A percentile compares a stretch with the other conserved stretches of the same genome.
These are phyloP conservation scores for Parochlus steinenii DNA, from an alignment of 2,888 invertebrate species.

Conservation along the genomic window DNA sequence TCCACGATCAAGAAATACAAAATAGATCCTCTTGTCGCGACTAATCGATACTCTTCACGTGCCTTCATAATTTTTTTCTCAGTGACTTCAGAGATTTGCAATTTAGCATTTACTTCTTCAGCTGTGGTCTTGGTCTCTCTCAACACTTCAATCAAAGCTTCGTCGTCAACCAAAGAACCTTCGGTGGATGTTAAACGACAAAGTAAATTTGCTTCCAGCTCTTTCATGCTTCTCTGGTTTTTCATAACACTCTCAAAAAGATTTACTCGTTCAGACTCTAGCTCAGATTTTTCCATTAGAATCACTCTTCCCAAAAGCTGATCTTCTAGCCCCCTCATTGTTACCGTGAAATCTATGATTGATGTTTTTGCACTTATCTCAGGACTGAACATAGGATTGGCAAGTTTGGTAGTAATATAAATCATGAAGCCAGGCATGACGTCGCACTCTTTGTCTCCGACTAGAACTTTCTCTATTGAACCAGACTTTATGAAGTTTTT, in stretches of 20 bases:
- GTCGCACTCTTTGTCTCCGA: constrained; percentile 93
- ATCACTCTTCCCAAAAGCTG: constrained; percentile 87
- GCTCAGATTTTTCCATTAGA: constrained; percentile 87
- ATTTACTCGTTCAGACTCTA: constrained; percentile 85
- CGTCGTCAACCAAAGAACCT: constrained; percentile 90
- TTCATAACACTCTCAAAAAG: constrained; percentile 91
- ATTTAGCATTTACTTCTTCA: constrained; percentile 87
- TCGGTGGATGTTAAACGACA: constrained; percentile 83
- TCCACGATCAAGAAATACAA: constrained; percentile 92
- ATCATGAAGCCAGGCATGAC: constrained; percentile 91
- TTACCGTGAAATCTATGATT: constrained; percentile 94
- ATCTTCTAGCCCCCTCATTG: constrained; percentile 90
- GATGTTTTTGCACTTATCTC: constrained; percentile 94
- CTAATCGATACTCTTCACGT: constrained; percentile 87
- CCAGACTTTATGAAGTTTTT: constrained; percentile 97
- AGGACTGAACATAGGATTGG: constrained; percentile 92
- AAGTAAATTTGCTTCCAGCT: constrained; percentile 80
- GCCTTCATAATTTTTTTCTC: constrained; percentile 88
- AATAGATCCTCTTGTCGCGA: constrained; percentile 86
- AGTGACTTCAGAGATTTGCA: constrained; percentile 81
- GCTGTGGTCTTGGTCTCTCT: constrained; percentile 77
- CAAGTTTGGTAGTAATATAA: constrained; percentile 89
- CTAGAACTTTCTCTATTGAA: constrained; percentile 83
- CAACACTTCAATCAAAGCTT: constrained; percentile 78
- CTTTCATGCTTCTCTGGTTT: constrained; percentile 92